phyloP scores from a whole-genome alignment of 2,888 invertebrate species.

The Drosophila formosana region DNA sequence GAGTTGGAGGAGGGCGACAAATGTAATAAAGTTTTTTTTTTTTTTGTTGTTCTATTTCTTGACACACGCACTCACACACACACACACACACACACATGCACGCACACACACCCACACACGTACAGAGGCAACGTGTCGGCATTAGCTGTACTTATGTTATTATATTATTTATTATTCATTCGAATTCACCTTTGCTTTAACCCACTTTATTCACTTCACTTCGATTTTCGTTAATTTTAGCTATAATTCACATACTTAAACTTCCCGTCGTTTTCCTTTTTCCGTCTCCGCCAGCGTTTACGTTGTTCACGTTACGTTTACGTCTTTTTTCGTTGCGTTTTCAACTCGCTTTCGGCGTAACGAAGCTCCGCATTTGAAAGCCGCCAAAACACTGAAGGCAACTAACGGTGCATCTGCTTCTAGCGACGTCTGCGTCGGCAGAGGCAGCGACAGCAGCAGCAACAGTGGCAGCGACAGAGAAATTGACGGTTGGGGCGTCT shows the following conservation, averaged over 20 bases:
- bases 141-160: constrained; percentile 26
- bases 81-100: neutral
- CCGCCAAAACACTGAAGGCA: constrained; percentile 50
- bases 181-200: constrained; percentile 28
- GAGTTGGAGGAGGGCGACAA: constrained; percentile 15
- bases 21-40: constrained; percentile 51
- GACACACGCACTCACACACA: constrained; percentile 35
- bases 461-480: neutral
- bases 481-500: constrained; percentile 42
- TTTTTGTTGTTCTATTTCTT: constrained; percentile 38
- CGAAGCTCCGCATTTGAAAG: constrained; percentile 31
- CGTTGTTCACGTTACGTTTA: constrained; percentile 13
- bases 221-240: constrained; percentile 24
- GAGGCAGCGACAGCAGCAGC: constrained; percentile 7
- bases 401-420: constrained; percentile 17
- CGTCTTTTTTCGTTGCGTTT: constrained; percentile 4
- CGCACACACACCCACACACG: constrained; percentile 6
- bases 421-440: constrained; percentile 3
- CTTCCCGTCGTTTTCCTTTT: constrained; percentile 1
- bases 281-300: neutral
- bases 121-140: constrained; percentile 33
- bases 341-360: constrained; percentile 5
- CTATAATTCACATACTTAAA: constrained; percentile 9
- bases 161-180: constrained; percentile 44
- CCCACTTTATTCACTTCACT: constrained; percentile 20